Evolutionary conservation across 2,797 vertebrate genomes (phyloP).

Genomic region (Ptychadena robeensis): DNA sequence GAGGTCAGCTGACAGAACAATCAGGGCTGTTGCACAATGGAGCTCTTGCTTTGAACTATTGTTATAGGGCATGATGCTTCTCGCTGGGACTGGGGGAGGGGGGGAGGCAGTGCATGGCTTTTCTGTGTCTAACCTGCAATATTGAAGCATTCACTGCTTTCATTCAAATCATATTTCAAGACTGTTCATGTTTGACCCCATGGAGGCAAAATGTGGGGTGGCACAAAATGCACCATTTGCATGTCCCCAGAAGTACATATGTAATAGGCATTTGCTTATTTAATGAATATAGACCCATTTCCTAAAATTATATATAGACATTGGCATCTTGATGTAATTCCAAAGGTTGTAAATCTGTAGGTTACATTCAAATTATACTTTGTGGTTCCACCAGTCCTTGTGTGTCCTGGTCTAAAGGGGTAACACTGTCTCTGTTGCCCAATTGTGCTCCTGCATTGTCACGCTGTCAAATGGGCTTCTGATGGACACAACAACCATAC

Average conservation of each 20-base stretch:
- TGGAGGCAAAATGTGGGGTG: not conserved
- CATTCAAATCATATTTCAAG: constrained; percentile 47
- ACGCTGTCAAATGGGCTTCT: too few relatives aligned
- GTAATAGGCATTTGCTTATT: not conserved
- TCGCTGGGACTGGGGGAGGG: constrained; percentile 62
- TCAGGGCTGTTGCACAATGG: constrained; percentile 71
- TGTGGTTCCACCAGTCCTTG: too few relatives aligned
- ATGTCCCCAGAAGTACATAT: too few relatives aligned
- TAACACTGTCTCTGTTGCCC: too few relatives aligned
- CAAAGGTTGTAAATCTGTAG: too few relatives aligned
- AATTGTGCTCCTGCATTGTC: too few relatives aligned
- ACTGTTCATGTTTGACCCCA: constrained; percentile 30
- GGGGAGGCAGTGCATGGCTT: constrained; percentile 47
- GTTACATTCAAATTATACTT: too few relatives aligned
- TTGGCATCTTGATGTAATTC: too few relatives aligned
- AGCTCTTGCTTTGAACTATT: constrained; percentile 77
- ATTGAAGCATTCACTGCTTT: constrained; percentile 23
- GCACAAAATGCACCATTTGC: too few relatives aligned
- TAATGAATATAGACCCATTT: not conserved
- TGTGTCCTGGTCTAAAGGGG: too few relatives aligned
- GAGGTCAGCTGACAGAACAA: constrained; percentile 79
- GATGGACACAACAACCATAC: too few relatives aligned
- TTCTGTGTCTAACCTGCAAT: constrained; percentile 61
- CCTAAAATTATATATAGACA: not conserved
- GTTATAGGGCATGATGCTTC: constrained; percentile 70